Evolutionary conservation across 2,113 vertebrate species (phyloP).

Genomic region (Micromys minutus): DNA sequence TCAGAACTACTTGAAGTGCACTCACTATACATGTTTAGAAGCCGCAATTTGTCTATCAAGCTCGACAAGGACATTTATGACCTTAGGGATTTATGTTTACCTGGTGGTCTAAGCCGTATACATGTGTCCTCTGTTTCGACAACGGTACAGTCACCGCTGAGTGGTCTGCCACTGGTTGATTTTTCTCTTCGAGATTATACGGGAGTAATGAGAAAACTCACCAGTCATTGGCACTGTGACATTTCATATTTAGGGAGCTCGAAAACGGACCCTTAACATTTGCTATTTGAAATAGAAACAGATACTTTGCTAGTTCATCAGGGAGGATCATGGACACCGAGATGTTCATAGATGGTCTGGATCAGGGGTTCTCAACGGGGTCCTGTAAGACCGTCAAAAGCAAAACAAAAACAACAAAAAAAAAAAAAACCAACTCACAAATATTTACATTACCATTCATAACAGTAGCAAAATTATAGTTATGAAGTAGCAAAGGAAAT

Average conservation of each 20-base stretch:
- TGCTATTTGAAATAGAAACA: background rate
- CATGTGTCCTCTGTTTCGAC: background rate
- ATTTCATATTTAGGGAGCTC: background rate
- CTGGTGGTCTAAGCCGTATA: background rate
- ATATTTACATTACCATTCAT: too few relatives aligned
- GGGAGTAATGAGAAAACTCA: background rate
- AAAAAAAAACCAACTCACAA: too few relatives aligned
- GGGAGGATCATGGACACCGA: background rate
- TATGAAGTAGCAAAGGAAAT: background rate
- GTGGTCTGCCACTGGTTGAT: background rate
- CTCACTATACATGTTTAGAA: background rate
- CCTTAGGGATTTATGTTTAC: background rate
- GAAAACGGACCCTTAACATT: background rate
- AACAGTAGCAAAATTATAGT: background rate
- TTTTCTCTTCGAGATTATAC: background rate
- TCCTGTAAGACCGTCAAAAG: too few relatives aligned
- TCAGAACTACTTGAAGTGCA: background rate
- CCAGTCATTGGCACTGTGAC: background rate
- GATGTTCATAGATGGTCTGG: background rate
- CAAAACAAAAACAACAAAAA: too few relatives aligned
- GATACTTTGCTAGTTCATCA: background rate
- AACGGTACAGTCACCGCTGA: background rate
- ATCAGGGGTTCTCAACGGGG: too few relatives aligned
- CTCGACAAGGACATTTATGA: background rate
- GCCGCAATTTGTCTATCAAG: background rate